Evolutionary conservation across 2,888 invertebrate species (phyloP), one percentile per base, ranked within the genome.

Genomic region (Mamestra brassicae): DNA sequence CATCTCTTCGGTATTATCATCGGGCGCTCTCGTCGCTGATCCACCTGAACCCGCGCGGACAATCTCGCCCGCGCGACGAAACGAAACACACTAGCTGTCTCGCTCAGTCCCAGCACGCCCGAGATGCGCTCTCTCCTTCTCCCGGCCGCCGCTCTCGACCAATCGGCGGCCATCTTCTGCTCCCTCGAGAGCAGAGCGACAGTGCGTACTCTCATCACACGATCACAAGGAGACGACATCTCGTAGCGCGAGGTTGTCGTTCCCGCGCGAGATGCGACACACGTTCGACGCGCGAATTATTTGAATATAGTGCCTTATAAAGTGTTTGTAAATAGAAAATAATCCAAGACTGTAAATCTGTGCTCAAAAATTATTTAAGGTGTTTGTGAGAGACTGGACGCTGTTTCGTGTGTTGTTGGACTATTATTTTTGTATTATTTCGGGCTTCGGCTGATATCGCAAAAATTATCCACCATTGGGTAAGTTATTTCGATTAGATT

Each of bases 171-270:
- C 95, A 95, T 96, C 95, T 96, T 94, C 91, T 96, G 96, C 96
- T 96, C 96, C 96, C 96, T 94, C 96, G 96, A 96, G 96, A 96
- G 96, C 95, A 96, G 93, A 95, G 95, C 96, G 96, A 96, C 96
- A 96, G 95, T 95, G 96, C 95, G 96, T 96, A 92, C 95, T 96
- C 96, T 96, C 96, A 95, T 95, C 96, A 95, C 96, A 95, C 93
- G 88, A 94, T 93, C 94, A 94, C 92, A 94, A 92, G 92, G 95
- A 96, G 96, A 96, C 96, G 93, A 95, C 94, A 96, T 96, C 96
- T 96, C 95, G 94, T 84, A 89, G 93, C 88, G 96, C 88, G 96
- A 95, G 96, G 96, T 96, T 94, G 96, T 96, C 95, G 93, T 89
- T 92, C 92, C 85, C 92, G 92, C 91, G 92, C 89, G 92, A 94